Percentiles rank a stretch among this genome's conserved stretches.
phyloP scores from a whole-genome alignment of 2,113 vertebrate genomes.

The Raja brachyura region DNA sequence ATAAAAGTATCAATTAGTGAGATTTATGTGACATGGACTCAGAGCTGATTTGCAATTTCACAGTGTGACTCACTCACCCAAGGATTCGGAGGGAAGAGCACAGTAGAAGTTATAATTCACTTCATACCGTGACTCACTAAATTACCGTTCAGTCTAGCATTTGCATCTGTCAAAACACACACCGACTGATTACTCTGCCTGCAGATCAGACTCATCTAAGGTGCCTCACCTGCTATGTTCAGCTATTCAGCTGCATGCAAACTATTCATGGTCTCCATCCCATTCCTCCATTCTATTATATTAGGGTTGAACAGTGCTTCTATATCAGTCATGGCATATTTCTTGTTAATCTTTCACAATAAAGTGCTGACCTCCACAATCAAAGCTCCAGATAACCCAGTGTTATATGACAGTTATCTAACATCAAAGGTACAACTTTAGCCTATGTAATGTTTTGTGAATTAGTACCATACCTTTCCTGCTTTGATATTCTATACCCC shows the following conservation, averaged over 20 bases:
- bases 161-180: constrained; percentile 28
- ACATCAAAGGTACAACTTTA: background rate
- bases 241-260: background rate
- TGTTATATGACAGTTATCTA: background rate
- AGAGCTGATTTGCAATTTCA: constrained; percentile 11
- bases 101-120: background rate
- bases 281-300: background rate
- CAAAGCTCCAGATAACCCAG: background rate
- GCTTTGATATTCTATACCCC: too few relatives aligned
- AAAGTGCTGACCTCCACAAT: background rate
- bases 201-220: background rate
- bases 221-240: background rate
- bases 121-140: constrained; percentile 32
- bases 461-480: too few relatives aligned
- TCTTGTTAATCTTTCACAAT: background rate
- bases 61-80: background rate
- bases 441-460: too few relatives aligned
- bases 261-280: too few relatives aligned
- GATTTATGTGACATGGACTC: constrained; percentile 23
- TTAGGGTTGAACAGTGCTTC: background rate
- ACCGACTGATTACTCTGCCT: background rate
- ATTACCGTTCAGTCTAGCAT: background rate
- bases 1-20: constrained; percentile 31
- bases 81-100: background rate
- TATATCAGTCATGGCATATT: background rate